A percentile compares a stretch with the other conserved stretches of the same genome.
phyloP scores from a whole-genome alignment of 2,888 invertebrate genomes.

The Latheticus oryzae region DNA sequence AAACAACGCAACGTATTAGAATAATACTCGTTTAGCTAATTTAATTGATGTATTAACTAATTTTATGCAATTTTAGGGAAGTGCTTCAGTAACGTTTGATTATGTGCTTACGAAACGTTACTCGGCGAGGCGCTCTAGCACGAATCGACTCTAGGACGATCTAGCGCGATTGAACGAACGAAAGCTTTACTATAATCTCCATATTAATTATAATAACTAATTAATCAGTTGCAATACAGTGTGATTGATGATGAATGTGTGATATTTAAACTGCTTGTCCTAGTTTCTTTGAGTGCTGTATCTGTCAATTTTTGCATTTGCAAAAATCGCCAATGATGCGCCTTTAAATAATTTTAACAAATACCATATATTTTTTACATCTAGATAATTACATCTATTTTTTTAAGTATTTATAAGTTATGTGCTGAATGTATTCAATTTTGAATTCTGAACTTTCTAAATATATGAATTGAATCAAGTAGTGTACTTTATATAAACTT shows the following conservation, averaged over 20 bases:
- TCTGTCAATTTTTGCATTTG: constrained; percentile 50
- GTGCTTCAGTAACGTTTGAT: constrained; percentile 46
- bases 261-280: constrained; percentile 64
- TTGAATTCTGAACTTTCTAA: constrained; percentile 41
- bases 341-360: constrained; percentile 46
- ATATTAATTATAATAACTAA: constrained; percentile 26
- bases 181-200: too few species aligned
- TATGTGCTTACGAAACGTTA: constrained; percentile 46
- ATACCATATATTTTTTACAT: constrained; percentile 50
- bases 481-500: not conserved
- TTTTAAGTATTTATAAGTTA: constrained; percentile 48
- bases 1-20: constrained; percentile 36
- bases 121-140: constrained; percentile 35
- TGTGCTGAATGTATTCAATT: constrained; percentile 47
- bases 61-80: constrained; percentile 16
- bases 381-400: constrained; percentile 48
- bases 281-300: constrained; percentile 59
- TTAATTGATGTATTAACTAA: constrained; percentile 10
- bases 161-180: constrained; percentile 55
- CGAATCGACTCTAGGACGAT: constrained; percentile 62
- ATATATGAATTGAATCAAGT: constrained; percentile 39
- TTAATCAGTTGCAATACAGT: constrained; percentile 36
- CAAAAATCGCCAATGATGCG: constrained; percentile 41
- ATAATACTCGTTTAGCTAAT: constrained; percentile 49
- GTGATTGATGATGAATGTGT: constrained; percentile 50